Evolutionary conservation across 2,113 vertebrate genomes (phyloP).

Genomic region (Tyto alba): DNA sequence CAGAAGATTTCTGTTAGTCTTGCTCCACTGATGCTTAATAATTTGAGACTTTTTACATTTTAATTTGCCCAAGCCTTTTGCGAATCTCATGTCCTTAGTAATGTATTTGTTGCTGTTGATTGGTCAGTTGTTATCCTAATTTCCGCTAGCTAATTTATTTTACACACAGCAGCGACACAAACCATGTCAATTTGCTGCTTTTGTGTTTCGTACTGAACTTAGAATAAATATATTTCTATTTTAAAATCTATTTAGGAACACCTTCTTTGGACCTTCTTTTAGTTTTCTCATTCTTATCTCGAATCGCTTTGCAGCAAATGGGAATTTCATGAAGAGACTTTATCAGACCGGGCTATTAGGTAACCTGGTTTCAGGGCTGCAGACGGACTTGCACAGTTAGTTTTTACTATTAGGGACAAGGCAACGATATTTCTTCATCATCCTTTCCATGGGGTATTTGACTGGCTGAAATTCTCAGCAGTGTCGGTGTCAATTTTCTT

Average conservation of each 20-base stretch:
- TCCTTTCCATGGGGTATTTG: not conserved
- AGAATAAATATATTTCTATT: not conserved
- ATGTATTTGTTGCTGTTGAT: not conserved
- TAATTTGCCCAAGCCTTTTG: not conserved
- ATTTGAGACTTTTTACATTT: not conserved
- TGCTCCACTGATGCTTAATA: not conserved
- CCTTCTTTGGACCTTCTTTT: not conserved
- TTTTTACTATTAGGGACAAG: not conserved
- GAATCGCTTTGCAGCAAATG: not conserved
- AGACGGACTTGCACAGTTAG: not conserved
- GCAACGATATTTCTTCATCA: not conserved
- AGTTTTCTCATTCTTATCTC: not conserved
- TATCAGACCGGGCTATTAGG: not conserved
- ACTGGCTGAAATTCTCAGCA: not conserved
- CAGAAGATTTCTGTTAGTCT: not conserved
- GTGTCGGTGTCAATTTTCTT: not conserved
- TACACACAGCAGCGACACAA: not conserved
- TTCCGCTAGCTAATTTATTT: not conserved
- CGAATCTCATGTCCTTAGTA: not conserved
- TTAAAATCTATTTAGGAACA: not conserved
- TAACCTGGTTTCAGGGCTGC: not conserved
- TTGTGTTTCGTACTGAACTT: not conserved
- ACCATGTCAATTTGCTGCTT: not conserved
- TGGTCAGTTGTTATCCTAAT: not conserved
- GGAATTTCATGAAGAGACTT: not conserved